A percentile compares a stretch with the other conserved stretches of the same genome.
phyloP scores from a whole-genome alignment of 2,797 vertebrate genomes.

The Megaceryle alcyon region DNA sequence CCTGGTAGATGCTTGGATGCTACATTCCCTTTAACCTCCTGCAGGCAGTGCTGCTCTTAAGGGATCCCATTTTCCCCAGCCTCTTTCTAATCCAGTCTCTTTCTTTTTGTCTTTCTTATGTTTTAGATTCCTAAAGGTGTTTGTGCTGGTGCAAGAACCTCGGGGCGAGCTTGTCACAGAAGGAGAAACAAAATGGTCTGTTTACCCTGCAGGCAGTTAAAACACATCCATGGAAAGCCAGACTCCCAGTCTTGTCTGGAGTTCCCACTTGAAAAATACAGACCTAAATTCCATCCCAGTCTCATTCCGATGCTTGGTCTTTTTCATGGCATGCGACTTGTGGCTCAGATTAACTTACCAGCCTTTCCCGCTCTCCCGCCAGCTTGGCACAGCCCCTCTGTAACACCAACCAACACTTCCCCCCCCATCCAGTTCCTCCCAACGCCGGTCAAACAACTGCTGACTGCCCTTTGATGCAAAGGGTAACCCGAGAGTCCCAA shows the following conservation, averaged over 20 bases:
- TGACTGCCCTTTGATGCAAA: not conserved
- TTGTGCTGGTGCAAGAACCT: slow-evolving; percentile 84
- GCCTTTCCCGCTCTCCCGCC: not conserved
- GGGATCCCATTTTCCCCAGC: slow-evolving; percentile 29
- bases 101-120: slow-evolving; percentile 80
- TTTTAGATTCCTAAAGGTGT: slow-evolving; percentile 96
- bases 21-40: slow-evolving; percentile 11
- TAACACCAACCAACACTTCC: not conserved
- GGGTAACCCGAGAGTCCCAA: not conserved
- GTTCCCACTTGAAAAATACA: slow-evolving; percentile 49
- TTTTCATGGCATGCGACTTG: slow-evolving; percentile 80
- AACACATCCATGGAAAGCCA: slow-evolving; percentile 22
- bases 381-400: not conserved
- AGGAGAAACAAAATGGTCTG: slow-evolving; percentile 74
- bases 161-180: slow-evolving; percentile 88
- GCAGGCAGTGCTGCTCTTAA: slow-evolving; percentile 22
- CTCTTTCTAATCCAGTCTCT: slow-evolving; percentile 71
- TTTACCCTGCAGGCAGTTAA: slow-evolving; percentile 74
- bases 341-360: slow-evolving; percentile 73
- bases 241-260: slow-evolving; percentile 44
- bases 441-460: not conserved
- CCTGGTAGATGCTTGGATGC: not conserved
- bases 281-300: slow-evolving; percentile 37
- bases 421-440: not conserved
- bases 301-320: slow-evolving; percentile 59